Conservation (phyloP, 1,140 invertebrate species). For the Lethrus apterus region DNA sequence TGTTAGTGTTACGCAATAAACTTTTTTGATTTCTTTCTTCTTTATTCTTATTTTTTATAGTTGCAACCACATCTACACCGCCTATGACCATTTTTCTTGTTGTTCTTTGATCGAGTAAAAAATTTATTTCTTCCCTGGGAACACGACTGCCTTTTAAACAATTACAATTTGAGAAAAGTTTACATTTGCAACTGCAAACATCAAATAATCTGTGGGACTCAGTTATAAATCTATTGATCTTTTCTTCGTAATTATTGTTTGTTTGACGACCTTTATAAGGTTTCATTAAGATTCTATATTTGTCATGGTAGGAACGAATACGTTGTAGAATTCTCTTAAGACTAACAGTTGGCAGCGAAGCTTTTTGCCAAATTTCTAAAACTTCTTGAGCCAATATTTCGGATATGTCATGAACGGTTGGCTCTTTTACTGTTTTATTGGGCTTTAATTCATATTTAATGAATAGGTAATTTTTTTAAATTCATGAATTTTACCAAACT, state of each 20-base stretch:
- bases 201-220: too few species aligned
- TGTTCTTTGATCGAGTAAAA: background rate
- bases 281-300: too few species aligned
- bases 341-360: too few species aligned
- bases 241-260: too few species aligned
- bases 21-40: background rate
- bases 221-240: too few species aligned
- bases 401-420: slow-evolving; percentile 1
- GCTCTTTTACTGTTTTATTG: background rate
- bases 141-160: background rate
- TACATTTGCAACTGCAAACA: background rate
- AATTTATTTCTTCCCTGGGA: background rate
- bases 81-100: background rate
- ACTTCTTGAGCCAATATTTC: slow-evolving; percentile 2
- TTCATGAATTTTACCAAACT: too few species aligned
- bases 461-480: too few species aligned
- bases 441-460: too few species aligned
- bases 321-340: too few species aligned
- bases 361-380: background rate
- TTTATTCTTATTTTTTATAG: background rate
- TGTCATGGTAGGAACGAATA: too few species aligned
- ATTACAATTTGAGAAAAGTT: background rate
- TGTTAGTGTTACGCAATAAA: too few species aligned
- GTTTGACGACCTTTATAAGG: too few species aligned
- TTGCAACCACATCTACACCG: background rate